These are phyloP conservation scores for Protodeltote pygarga DNA, from an alignment of 2,888 invertebrate genomes.

Conservation along the genomic window DNA sequence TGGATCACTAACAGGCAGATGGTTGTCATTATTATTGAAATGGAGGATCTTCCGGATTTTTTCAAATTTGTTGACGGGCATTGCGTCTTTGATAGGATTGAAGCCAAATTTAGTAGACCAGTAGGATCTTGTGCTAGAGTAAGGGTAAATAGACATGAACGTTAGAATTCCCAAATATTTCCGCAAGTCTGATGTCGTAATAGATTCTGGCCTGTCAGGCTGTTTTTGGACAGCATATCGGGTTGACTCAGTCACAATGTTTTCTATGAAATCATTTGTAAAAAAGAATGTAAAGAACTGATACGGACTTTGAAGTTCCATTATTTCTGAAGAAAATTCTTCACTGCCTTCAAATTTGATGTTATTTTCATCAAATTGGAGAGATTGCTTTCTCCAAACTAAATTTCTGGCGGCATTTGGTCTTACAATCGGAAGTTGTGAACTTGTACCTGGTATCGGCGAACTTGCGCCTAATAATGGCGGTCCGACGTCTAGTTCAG, in stretches of 20 bases:
- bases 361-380: conserved; percentile 26
- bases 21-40: conserved; percentile 46
- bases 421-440: too few species aligned
- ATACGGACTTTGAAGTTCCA: conserved; percentile 34
- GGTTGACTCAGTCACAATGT: conserved; percentile 28
- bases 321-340: conserved; percentile 26
- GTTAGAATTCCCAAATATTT: conserved; percentile 14
- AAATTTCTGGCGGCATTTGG: too few species aligned
- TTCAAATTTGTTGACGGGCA: conserved; percentile 47
- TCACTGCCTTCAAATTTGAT: conserved; percentile 26
- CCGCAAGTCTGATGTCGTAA: conserved; percentile 4
- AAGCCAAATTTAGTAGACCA: conserved; percentile 42
- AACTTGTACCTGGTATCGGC: too few species aligned
- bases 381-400: conserved; percentile 32
- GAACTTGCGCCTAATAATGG: too few species aligned
- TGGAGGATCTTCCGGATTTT: conserved; percentile 39
- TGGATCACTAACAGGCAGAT: conserved; percentile 26
- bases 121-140: conserved; percentile 40
- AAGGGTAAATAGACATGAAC: conserved; percentile 46
- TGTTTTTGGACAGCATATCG: conserved; percentile 30
- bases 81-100: conserved; percentile 36
- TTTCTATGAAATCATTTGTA: conserved; percentile 30
- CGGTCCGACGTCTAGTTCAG: too few species aligned
- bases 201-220: conserved; percentile 24
- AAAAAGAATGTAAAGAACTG: conserved; percentile 31